Conservation (phyloP, 2,113 vertebrate species). For the Plestiodon gilberti region DNA sequence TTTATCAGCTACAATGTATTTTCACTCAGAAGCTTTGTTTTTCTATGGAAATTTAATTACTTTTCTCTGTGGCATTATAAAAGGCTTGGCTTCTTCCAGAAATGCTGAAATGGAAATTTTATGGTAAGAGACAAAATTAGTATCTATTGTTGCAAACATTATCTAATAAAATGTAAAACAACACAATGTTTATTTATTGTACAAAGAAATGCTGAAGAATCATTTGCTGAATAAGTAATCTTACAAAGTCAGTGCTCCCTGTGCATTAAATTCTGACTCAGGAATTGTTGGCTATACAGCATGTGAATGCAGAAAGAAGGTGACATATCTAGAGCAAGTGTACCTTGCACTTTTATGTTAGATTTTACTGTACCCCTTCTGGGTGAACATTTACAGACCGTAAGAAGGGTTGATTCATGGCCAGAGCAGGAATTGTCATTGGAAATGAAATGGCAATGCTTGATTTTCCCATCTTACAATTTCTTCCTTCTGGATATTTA, state of each 20-base stretch:
- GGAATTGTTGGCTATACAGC: neutral
- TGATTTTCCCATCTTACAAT: neutral
- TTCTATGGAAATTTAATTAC: neutral
- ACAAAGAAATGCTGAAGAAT: neutral
- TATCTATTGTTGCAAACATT: neutral
- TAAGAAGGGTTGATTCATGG: neutral
- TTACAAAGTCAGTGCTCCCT: neutral
- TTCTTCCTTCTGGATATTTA: neutral
- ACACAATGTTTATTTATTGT: neutral
- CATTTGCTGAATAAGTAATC: neutral
- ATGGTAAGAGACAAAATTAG: neutral
- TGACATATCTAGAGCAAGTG: neutral
- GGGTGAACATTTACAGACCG: neutral
- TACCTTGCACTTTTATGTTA: neutral
- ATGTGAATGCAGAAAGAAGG: neutral
- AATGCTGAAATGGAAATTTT: neutral
- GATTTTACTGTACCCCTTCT: neutral
- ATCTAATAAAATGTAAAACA: neutral
- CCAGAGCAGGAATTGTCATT: neutral
- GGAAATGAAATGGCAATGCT: neutral
- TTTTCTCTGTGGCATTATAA: neutral
- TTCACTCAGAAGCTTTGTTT: constrained; percentile 15
- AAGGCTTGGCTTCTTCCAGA: rapidly evolving
- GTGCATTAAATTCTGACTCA: neutral
- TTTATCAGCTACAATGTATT: neutral